Base-by-base conservation (phyloP, 2,113 vertebrate genomes). In the Mormyrus lacerda region DNA sequence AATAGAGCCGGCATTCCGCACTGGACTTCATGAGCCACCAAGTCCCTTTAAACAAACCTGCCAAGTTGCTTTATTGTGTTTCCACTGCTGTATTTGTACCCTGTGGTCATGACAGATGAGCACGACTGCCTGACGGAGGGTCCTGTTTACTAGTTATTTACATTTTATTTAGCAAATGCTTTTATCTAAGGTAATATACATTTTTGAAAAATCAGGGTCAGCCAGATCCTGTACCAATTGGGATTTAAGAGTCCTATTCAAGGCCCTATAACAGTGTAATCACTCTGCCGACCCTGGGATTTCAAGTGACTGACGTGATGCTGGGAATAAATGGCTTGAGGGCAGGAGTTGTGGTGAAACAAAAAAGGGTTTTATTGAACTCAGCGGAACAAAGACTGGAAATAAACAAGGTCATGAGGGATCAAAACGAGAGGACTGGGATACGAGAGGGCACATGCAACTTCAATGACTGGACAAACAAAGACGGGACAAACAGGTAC, bases 11-110 rank as follows among this genome's bases (percentile, higher is more conserved):
- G 51, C 50, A 76, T 42, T 85, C 86, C 45, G 53, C 51, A 0
- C 65, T 27, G 27, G 50, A 88, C 58, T 85, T 89, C 76, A 88
- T 82, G 83, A 86, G 47, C 82, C 88, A 48, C 21, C 82, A 9
- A 44, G 39, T 84, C 82, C 82, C 82, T 84, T 84, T 47, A 47
- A 44, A 84, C 82, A 84, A 47, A 84, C 39, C 27, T 24, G 8
- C 48, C 82, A 24, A 39, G 21, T n/a, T 73, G 44, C 82, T 85
- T 85, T 85, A 48, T 17, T 27, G 83, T 47, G 27, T 85, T 27
- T n/a, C 45, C 45, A 27, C 17, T 24, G 79, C 79, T 83, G 79
- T 17, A 42, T 45, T 82, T 44, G 35, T 44, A 44, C 39, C 44
- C 44, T 45, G 17, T 47, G 39, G 39, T 4, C 79, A 44, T 83